Evolutionary conservation across 2,797 vertebrate species (phyloP), one percentile per base, ranked within the genome.

Genomic region (Acrossocheilus fasciatus): DNA sequence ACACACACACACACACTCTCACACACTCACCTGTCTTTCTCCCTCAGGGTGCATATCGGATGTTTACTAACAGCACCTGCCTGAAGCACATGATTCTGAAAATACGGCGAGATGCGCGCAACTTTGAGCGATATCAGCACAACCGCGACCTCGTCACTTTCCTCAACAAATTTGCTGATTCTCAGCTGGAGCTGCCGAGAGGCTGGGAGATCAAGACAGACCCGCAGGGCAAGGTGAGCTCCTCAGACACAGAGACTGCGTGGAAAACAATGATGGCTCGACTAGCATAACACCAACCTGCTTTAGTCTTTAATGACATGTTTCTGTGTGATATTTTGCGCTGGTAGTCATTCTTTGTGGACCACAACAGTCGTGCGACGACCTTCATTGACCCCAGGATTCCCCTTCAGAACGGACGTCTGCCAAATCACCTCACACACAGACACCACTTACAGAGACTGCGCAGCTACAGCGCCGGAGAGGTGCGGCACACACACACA

Each of bases 191-290:
- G 91, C 94, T 99, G 87, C 98, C 98, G 4, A 95, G 98, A 75
- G 98, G 98, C 85, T 99, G 98, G 98, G 98, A 99, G 92, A 97
- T 99, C 91, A 99, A 99, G 94, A 97, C 97, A 0, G 98, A 99
- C 92, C 97, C 97, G 74, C 98, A 99, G 92, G 97, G 98, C 89
- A 99, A 99, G 97, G 98, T 99, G 91, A 90, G 64, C 62, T 6
- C 26, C 30, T 34, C 62, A 66, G 12, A 64, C 59, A 64, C 9
- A 30, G 1, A 30, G 4, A 64, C 59, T 4, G 23, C 11, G 23
- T 26, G 68, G 30, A 34, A 17, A 6, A 36, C 30, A 36, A 11
- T 6, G 1, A n/a, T n/a, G 18, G 20, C 59, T 64, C 0, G 12
- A 64, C 26, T 30, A 12, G 64, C 64, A 17, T 15, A 15, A 30